Evolutionary conservation across 23 tunicate genomes (phyloP).

Genomic region (Trididemnum miniatum): DNA sequence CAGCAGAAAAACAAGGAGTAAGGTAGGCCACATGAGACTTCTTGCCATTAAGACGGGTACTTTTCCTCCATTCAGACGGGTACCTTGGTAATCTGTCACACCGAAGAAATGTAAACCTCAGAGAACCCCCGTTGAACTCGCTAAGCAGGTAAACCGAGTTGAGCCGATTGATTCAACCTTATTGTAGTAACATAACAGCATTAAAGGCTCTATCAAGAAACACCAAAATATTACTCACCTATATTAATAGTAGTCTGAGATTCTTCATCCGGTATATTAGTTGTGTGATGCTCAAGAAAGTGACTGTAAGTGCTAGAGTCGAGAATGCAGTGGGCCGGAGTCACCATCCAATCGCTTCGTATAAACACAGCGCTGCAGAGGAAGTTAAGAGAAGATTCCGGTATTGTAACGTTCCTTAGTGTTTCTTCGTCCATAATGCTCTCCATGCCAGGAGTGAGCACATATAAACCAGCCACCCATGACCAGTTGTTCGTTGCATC

Average conservation of each 20-base stretch:
- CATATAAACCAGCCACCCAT: constrained; percentile 78
- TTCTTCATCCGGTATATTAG: background rate
- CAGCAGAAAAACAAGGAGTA: no score
- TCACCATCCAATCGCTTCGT: constrained; percentile 56
- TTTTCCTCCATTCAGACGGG: no score
- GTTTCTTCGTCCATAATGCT: background rate
- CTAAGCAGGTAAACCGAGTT: no score
- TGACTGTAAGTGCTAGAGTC: constrained; percentile 31
- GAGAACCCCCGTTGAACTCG: no score
- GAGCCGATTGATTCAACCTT: no score
- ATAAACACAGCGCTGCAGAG: constrained; percentile 80
- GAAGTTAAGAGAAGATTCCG: constrained; percentile 21
- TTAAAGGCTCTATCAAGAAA: background rate
- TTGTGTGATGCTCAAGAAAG: background rate
- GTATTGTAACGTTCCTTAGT: background rate
- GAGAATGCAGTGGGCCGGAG: constrained; percentile 81
- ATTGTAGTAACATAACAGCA: background rate
- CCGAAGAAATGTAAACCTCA: no score
- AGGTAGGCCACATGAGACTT: no score
- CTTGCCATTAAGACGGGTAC: no score
- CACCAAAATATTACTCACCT: background rate
- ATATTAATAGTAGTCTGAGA: background rate
- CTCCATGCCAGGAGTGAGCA: background rate
- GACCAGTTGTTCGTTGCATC: constrained; percentile 43
- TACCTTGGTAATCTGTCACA: no score